Percentiles rank a stretch among this genome's conserved stretches.
Conservation (phyloP, 92 coral and sea anemone species). For the Epizoanthus ramosus region DNA sequence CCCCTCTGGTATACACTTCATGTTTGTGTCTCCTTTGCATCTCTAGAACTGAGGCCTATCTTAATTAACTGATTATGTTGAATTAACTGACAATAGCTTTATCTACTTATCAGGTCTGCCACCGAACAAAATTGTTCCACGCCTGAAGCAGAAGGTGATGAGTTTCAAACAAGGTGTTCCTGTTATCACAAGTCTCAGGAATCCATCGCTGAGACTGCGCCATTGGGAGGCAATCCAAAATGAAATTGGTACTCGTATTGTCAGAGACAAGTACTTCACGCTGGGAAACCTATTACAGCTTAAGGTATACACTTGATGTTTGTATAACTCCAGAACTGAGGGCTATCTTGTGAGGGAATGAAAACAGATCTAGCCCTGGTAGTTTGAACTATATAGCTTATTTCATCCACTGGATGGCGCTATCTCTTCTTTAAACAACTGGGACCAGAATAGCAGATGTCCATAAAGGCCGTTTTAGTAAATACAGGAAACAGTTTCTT, state of each 20-base stretch:
- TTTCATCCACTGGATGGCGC: too few species aligned
- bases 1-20: too few species aligned
- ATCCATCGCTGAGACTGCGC: constrained; percentile 84
- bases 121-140: constrained; percentile 88
- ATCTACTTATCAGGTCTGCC: constrained; percentile 72
- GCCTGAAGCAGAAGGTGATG: constrained; percentile 81
- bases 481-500: not conserved
- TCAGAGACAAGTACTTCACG: constrained; percentile 91
- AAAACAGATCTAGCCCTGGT: too few species aligned
- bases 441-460: not conserved
- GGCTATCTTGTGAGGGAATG: too few species aligned
- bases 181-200: constrained; percentile 90
- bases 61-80: too few species aligned
- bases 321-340: too few species aligned
- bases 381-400: too few species aligned
- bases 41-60: too few species aligned
- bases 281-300: constrained; percentile 83
- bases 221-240: constrained; percentile 98
- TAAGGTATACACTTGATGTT: constrained; percentile 55
- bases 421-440: not conserved
- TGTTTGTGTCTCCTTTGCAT: too few species aligned
- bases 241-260: constrained; percentile 76
- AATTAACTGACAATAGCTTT: not conserved
- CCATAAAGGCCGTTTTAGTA: not conserved
- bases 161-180: constrained; percentile 96